Evolutionary conservation across 2,797 vertebrate species (phyloP), one percentile per base, ranked within the genome.

Genomic region (Hydrolagus colliei): DNA sequence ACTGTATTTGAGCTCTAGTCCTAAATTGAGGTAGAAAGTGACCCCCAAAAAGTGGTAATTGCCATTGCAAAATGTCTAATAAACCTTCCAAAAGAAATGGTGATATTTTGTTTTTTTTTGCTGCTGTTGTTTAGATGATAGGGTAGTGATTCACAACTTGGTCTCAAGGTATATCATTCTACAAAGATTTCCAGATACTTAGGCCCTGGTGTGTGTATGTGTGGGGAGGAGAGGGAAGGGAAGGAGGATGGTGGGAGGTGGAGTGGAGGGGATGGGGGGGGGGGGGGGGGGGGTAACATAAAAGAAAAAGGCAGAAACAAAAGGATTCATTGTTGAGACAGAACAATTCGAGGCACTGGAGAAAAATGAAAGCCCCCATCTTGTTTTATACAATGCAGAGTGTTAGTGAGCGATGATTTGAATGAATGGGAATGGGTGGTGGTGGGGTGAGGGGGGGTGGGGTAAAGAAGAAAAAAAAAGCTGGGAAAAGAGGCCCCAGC

Each of bases 161-260:
- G 93, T 87, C 89, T 93, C 94, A 93, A 96, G 94, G 95, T 96
- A 92, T 95, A 95, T 27, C 27, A 96, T 95, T 97, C 96, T 95
- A 95, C 94, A 96, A 97, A 96, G 95, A 95, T 95, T 94, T 94
- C 93, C 94, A 93, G 95, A 95, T 94, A 93, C 94, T 92, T 86
- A 87, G 87, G 89, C 92, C 41, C 92, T 95, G 94, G 94, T 96
- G 95, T 92, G 91, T 93, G 27, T 27, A 27, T 27, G 27, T n/a
- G n/a, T n/a, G n/a, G n/a, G n/a, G n/a, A n/a, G n/a, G 27, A 27
- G 27, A 27, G 27, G 27, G 27, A 27, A 27, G 27, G 27, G 27
- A 27, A 27, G 27, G 27, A 27, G 27, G 27, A 27, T 27, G 27
- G 27, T 27, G 27, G 27, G 27, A 27, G 27, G 27, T 27, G 27